phyloP scores from a whole-genome alignment of 2,888 invertebrate species.

The Aspidapion aeneum region DNA sequence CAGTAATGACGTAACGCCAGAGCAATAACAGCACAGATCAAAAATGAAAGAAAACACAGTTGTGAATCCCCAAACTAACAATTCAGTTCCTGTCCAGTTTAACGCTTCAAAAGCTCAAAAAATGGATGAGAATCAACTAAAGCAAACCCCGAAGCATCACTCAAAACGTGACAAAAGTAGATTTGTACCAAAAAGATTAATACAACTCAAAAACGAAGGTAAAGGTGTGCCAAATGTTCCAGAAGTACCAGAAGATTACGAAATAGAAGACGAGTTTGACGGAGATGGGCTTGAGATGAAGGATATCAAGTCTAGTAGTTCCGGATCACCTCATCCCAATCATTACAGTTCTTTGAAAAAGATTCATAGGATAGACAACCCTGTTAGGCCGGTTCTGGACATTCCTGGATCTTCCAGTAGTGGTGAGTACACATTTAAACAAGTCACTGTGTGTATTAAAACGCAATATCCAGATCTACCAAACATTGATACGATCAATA shows the following conservation, averaged over 20 bases:
- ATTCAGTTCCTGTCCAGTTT: neutral
- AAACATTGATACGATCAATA: no score
- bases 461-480: no score
- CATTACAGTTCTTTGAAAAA: neutral
- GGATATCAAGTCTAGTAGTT: constrained; percentile 9
- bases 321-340: neutral
- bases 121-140: neutral
- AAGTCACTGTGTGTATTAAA: no score
- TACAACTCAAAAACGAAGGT: neutral
- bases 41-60: neutral
- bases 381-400: neutral
- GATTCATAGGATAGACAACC: neutral
- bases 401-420: neutral
- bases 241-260: neutral
- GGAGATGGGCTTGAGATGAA: constrained; percentile 24
- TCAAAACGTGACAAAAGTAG: neutral
- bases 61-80: neutral
- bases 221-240: neutral
- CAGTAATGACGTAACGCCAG: no score
- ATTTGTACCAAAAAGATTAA: neutral
- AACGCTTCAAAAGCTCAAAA: neutral
- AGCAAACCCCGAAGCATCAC: neutral
- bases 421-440: no score
- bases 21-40: no score
- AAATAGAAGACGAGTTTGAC: constrained; percentile 6